Evolutionary conservation across 2,113 vertebrate species (phyloP).

Genomic region (Coptodon bakossiorum): DNA sequence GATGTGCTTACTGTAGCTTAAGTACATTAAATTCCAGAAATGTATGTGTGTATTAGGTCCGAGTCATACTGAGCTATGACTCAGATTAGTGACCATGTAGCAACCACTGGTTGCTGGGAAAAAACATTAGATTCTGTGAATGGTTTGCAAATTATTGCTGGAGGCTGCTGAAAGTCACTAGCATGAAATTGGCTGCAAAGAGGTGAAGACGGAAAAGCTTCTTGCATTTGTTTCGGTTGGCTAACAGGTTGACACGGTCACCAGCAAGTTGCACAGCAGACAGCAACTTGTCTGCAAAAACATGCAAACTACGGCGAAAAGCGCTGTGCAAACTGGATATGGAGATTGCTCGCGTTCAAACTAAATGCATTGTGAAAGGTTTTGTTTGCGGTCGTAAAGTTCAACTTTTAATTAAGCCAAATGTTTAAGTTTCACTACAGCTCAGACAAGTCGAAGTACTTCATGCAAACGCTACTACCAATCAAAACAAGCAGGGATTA

Average conservation of each 20-base stretch:
- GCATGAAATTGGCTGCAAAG: background rate
- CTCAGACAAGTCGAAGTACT: background rate
- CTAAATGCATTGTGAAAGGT: background rate
- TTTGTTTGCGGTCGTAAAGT: background rate
- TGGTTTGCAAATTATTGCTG: background rate
- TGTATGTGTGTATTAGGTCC: background rate
- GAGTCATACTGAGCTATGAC: background rate
- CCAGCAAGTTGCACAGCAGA: background rate
- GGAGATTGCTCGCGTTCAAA: background rate
- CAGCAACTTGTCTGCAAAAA: background rate
- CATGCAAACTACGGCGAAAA: fast-evolving
- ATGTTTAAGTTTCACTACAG: background rate
- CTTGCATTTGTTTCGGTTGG: background rate
- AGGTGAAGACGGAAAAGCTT: background rate
- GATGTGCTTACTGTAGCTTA: background rate
- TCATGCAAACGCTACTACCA: background rate
- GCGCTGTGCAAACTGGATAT: background rate
- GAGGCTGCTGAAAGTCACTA: background rate
- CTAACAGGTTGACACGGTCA: background rate
- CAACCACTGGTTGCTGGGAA: background rate
- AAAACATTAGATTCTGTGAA: background rate
- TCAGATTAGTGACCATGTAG: background rate
- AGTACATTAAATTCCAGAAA: background rate
- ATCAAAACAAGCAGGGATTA: background rate
- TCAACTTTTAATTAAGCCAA: background rate